Evolutionary conservation across 2,113 vertebrate species (phyloP), one percentile per base, ranked within the genome.

Genomic region (Oceanodroma tethys): DNA sequence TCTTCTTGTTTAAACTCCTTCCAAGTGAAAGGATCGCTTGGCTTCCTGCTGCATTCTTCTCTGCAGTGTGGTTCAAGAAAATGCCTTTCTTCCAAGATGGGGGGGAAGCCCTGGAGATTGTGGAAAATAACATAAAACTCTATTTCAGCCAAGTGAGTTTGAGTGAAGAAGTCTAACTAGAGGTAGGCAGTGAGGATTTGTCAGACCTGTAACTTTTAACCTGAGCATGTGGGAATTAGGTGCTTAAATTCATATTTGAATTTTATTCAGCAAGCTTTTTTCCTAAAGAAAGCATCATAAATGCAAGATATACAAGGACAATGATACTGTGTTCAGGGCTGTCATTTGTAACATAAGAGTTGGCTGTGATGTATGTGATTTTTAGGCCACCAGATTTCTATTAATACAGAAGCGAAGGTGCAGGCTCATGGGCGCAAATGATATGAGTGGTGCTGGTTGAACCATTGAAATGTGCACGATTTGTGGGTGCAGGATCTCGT

Each of bases 31-130:
- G 89, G 86, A 66, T 80, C 2, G 7, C 53, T 91, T 97, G 93
- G 94, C 94, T 89, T 95, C 84, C 66, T 94, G 67, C 89, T 95
- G 67, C 96, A 88, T 97, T 95, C 68, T 96, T 96, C 80, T 90
- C 92, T 92, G 65, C 83, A 84, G 83, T 81, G 88, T 85, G 93
- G 92, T 96, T 96, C 92, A 84, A 92, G 90, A 92, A 97, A 97
- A 96, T 92, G 85, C 85, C 82, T 92, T 94, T 94, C 86, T 95
- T 91, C 53, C 68, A 65, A 87, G 81, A 86, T 80, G 60, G 45
- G 58, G 52, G 92, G 63, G 71, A 80, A 95, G 50, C 88, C 84
- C 74, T 76, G 72, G 95, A 94, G 94, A 82, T 74, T 82, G 66
- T 95, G 84, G 89, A 97, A 96, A 97, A 91, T 91, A 97, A 82